phyloP scores from a whole-genome alignment of 2,888 invertebrate genomes.

The Arctia plantaginis region DNA sequence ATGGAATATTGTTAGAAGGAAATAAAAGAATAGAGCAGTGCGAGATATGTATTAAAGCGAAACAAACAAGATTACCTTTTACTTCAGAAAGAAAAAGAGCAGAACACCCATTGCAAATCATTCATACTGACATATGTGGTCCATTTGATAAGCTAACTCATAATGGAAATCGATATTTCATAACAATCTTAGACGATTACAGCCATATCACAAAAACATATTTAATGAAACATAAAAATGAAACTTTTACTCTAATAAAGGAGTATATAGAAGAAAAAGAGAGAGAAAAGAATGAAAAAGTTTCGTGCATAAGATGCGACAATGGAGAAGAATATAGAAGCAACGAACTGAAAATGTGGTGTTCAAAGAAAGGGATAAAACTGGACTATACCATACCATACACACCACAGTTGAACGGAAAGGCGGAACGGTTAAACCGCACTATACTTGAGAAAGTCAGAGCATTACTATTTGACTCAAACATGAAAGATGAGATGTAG shows the following conservation, averaged over 20 bases:
- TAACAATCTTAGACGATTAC: constrained; percentile 1
- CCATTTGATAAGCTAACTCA: neutral
- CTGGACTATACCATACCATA: neutral
- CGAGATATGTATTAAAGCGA: neutral
- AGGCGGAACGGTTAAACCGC: neutral
- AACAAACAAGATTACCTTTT: neutral
- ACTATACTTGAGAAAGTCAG: neutral
- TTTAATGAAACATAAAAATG: neutral
- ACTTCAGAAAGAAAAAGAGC: neutral
- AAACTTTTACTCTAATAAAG: neutral
- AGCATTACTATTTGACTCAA: neutral
- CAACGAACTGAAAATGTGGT: neutral
- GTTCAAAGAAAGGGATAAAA: neutral
- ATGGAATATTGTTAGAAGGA: neutral
- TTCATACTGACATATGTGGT: constrained; percentile 4
- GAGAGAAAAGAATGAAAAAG: neutral
- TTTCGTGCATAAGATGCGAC: neutral
- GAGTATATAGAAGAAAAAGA: neutral
- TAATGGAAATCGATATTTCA: neutral
- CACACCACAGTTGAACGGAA: constrained; percentile 3
- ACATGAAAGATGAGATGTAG: neutral
- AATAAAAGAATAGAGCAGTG: neutral
- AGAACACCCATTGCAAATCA: neutral
- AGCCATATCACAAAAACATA: neutral
- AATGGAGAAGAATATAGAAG: constrained; percentile 13